Evolutionary conservation across 2,888 invertebrate genomes (phyloP).

Genomic region (Malthinus seriepunctatus): DNA sequence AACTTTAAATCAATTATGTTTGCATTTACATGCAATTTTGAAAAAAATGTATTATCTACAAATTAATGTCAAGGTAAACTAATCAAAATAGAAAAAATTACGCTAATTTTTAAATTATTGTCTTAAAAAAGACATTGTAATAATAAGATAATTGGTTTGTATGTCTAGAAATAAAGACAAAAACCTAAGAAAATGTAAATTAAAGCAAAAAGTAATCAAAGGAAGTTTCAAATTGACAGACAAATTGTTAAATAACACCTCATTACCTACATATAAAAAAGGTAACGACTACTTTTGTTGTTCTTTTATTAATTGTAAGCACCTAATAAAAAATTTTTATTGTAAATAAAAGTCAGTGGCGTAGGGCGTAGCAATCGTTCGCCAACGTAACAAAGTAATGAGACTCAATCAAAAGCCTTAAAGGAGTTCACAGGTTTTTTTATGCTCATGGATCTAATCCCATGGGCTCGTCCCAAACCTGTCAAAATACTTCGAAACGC

Average conservation of each 20-base stretch:
- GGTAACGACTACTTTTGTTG: neutral
- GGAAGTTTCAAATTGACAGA: constrained; percentile 14
- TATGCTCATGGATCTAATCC: too few relatives aligned
- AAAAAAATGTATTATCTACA: neutral
- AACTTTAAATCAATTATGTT: too few relatives aligned
- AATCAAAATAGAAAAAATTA: neutral
- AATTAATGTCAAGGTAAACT: constrained; percentile 3
- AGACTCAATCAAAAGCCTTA: too few relatives aligned
- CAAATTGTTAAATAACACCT: constrained; percentile 2
- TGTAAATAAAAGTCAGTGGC: too few relatives aligned
- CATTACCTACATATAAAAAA: constrained; percentile 11
- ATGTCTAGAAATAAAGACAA: neutral
- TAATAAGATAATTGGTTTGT: neutral
- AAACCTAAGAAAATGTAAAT: neutral
- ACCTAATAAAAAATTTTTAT: too few relatives aligned
- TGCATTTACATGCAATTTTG: too few relatives aligned
- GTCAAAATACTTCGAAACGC: too few relatives aligned
- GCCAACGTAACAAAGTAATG: too few relatives aligned
- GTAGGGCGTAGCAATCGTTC: too few relatives aligned
- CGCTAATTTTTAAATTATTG: neutral
- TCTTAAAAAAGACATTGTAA: neutral
- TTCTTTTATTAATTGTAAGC: too few relatives aligned
- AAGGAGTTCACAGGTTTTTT: too few relatives aligned
- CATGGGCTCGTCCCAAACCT: too few relatives aligned
- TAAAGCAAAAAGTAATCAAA: neutral